Evolutionary conservation across 2,888 invertebrate species (phyloP).

Genomic region (Hipparchia sbordonii): DNA sequence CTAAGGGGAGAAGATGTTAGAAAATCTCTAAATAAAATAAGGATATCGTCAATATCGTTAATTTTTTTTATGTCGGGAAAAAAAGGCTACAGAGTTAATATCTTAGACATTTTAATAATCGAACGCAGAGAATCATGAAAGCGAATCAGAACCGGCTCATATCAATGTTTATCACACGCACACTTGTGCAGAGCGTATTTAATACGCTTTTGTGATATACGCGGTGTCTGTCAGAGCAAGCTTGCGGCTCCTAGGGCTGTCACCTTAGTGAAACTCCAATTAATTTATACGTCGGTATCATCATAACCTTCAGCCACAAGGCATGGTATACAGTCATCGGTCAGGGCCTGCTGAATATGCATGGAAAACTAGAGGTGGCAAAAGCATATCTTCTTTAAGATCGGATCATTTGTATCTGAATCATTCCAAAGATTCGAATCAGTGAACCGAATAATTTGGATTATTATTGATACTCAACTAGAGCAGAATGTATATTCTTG

Average conservation of each 20-base stretch:
- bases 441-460: no score
- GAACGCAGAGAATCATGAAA: constrained; percentile 29
- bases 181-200: constrained; percentile 30
- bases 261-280: neutral
- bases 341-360: no score
- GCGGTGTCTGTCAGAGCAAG: constrained; percentile 22
- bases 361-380: no score
- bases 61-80: neutral
- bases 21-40: neutral
- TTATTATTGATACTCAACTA: no score
- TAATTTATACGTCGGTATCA: neutral
- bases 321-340: neutral
- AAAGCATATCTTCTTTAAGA: no score
- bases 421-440: no score
- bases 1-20: no score
- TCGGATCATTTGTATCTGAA: no score
- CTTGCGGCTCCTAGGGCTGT: constrained; percentile 21
- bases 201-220: constrained; percentile 33
- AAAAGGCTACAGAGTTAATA: neutral
- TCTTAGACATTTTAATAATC: constrained; percentile 24
- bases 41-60: neutral
- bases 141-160: constrained; percentile 29
- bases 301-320: neutral
- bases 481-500: no score
- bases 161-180: constrained; percentile 36